Evolutionary conservation across 2,888 invertebrate species (phyloP).

Genomic region (Limnephilus rhombicus): DNA sequence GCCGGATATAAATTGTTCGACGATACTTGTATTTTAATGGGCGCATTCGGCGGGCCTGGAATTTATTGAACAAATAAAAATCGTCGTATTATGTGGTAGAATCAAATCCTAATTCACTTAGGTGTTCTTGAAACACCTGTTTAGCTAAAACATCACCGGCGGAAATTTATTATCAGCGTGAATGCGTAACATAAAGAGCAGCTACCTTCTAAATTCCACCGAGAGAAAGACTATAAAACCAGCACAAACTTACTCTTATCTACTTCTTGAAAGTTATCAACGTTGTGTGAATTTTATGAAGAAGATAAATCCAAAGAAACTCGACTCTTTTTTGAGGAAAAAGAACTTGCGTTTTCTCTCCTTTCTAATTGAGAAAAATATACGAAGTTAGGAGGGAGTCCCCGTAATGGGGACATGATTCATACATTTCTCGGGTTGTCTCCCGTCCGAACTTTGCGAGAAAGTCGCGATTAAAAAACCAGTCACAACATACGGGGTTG

Average conservation of each 20-base stretch:
- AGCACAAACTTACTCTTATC: neutral
- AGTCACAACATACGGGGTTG: slow-evolving; percentile 1
- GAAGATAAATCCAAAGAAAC: slow-evolving; percentile 16
- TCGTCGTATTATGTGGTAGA: slow-evolving; percentile 8
- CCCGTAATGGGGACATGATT: slow-evolving; percentile 30
- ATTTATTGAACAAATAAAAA: slow-evolving; percentile 45
- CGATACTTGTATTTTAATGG: slow-evolving; percentile 50
- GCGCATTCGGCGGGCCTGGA: slow-evolving; percentile 3
- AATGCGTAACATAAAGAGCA: neutral
- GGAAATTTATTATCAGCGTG: neutral
- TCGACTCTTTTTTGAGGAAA: slow-evolving; percentile 7
- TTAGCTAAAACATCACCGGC: neutral
- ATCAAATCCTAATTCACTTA: slow-evolving; percentile 5
- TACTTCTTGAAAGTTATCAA: slow-evolving; percentile 17
- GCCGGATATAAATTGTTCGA: slow-evolving; percentile 55
- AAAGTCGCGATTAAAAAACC: slow-evolving; percentile 4
- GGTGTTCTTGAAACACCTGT: neutral
- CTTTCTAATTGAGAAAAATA: slow-evolving; percentile 52
- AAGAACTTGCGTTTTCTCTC: neutral
- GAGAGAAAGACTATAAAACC: neutral
- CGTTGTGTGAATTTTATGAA: slow-evolving; percentile 27
- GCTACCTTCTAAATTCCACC: neutral
- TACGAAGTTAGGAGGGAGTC: slow-evolving; percentile 34
- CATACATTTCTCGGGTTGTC: slow-evolving; percentile 20
- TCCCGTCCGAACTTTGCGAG: neutral